Conservation (phyloP, 2,113 vertebrate genomes). For the Gulo gulo region DNA sequence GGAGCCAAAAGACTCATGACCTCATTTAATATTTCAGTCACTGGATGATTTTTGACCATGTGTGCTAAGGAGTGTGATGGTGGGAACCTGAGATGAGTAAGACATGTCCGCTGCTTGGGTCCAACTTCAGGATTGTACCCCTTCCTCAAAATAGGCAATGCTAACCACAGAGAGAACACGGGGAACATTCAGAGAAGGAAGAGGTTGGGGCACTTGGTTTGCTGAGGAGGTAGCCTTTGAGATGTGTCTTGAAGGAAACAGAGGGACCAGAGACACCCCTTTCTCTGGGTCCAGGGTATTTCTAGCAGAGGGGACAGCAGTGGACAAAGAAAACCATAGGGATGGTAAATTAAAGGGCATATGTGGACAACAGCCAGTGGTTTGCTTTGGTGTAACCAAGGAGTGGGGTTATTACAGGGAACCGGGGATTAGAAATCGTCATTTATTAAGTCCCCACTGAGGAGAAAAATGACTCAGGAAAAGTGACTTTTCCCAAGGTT, state of each 20-base stretch:
- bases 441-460: neutral
- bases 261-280: neutral
- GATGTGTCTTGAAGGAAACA: neutral
- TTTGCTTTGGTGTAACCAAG: neutral
- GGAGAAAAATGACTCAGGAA: neutral
- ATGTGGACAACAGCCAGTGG: neutral
- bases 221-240: neutral
- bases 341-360: neutral
- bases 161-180: neutral
- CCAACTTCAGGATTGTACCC: neutral
- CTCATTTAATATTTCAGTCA: neutral
- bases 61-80: neutral
- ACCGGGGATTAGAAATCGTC: neutral
- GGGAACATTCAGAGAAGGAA: neutral
- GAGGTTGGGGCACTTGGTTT: neutral
- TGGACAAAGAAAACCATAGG: neutral
- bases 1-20: neutral
- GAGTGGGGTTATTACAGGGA: neutral
- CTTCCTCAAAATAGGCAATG: neutral
- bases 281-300: neutral
- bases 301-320: neutral
- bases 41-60: neutral
- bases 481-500: neutral
- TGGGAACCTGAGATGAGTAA: neutral
- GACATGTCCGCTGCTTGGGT: neutral